phyloP scores from a whole-genome alignment of 1,140 invertebrate species.

The Tetramorium simillimum region DNA sequence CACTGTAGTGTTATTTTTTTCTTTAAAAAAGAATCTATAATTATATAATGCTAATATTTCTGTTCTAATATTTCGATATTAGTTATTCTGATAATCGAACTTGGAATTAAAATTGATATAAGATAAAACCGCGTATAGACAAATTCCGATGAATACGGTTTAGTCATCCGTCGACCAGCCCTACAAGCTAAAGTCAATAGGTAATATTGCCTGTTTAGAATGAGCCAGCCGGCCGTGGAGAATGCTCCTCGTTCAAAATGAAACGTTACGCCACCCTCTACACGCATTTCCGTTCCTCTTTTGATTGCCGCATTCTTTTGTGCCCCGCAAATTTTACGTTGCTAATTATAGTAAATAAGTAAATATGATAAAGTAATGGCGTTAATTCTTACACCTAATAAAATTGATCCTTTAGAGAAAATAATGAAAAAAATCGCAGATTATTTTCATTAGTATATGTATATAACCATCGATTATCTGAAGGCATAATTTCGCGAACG shows the following conservation, averaged over 20 bases:
- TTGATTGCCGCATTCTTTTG: not conserved
- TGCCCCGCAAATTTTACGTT: constrained; percentile 22
- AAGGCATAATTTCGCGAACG: not conserved
- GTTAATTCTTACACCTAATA: constrained; percentile 11
- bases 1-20: not conserved
- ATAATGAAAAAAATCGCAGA: not conserved
- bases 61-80: not conserved
- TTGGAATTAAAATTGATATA: constrained; percentile 7
- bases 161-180: constrained; percentile 64
- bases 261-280: constrained; percentile 51
- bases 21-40: not conserved
- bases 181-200: constrained; percentile 73
- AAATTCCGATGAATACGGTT: constrained; percentile 29
- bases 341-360: constrained; percentile 40
- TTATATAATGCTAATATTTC: not conserved
- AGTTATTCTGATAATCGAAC: not conserved
- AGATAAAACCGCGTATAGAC: constrained; percentile 15
- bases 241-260: constrained; percentile 72
- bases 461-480: not conserved
- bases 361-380: constrained; percentile 6
- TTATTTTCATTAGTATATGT: not conserved
- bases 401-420: not conserved
- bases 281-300: constrained; percentile 30
- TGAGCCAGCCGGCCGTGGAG: constrained; percentile 59
- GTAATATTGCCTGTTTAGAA: constrained; percentile 75